A percentile compares a stretch with the other conserved stretches of the same genome.
phyloP scores from a whole-genome alignment of 2,888 invertebrate species.

The Andrena trimmerana region DNA sequence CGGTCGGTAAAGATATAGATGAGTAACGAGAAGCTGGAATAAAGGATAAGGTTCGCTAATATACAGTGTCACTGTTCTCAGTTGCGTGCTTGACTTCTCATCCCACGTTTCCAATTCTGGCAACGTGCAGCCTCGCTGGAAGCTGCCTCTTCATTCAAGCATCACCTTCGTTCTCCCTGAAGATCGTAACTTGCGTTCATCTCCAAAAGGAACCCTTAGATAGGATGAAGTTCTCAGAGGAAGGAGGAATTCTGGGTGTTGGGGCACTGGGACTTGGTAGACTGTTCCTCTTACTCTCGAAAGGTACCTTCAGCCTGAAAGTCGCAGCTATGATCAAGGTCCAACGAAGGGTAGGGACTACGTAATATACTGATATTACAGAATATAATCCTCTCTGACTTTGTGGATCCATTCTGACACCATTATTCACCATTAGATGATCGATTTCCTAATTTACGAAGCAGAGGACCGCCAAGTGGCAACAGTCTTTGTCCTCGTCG shows the following conservation, averaged over 20 bases:
- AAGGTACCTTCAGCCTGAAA: neutral
- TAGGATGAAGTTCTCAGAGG: conserved; percentile 74
- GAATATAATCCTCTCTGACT: neutral
- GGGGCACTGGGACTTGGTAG: conserved; percentile 49
- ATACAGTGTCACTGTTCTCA: neutral
- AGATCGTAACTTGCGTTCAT: conserved; percentile 64
- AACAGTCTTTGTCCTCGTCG: conserved; percentile 69
- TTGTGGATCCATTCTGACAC: neutral
- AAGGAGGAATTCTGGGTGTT: conserved; percentile 67
- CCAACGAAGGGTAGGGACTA: neutral
- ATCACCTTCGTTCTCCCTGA: conserved; percentile 39
- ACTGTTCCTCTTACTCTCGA: conserved; percentile 68
- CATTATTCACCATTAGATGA: conserved; percentile 34
- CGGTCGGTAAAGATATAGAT: conserved; percentile 60
- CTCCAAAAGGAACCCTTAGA: conserved; percentile 70
- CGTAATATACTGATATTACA: neutral
- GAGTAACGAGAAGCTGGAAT: neutral
- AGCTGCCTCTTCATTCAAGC: conserved; percentile 71
- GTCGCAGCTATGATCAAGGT: conserved; percentile 2
- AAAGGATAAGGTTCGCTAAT: neutral
- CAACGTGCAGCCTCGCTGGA: conserved; percentile 60
- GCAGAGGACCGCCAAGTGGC: neutral
- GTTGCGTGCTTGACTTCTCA: conserved; percentile 23
- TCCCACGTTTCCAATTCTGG: conserved; percentile 23
- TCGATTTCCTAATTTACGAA: conserved; percentile 77